These are phyloP conservation scores for Drosophila ananassae DNA, from an alignment of 1,140 invertebrate species.

Conservation along the genomic window DNA sequence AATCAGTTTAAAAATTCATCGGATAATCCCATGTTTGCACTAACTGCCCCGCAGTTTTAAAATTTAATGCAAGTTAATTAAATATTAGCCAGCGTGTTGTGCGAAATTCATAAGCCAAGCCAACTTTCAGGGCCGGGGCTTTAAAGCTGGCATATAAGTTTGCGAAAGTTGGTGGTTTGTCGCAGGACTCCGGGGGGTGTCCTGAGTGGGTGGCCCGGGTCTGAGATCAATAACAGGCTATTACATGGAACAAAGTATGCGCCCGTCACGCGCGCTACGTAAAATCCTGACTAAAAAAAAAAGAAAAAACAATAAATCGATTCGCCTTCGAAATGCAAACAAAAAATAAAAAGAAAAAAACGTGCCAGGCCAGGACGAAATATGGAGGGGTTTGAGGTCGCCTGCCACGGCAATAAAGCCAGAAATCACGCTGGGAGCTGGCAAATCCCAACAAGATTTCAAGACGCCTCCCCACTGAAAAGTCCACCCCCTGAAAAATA, in stretches of 20 bases:
- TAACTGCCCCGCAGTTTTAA: not conserved
- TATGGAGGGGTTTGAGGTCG: conserved; percentile 19
- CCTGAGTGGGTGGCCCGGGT: not conserved
- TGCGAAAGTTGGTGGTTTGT: conserved; percentile 1
- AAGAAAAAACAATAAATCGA: conserved; percentile 67
- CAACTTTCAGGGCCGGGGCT: not conserved
- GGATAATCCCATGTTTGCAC: not conserved
- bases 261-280: conserved; percentile 43
- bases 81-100: not conserved
- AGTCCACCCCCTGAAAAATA: conserved; percentile 38
- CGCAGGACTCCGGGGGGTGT: conserved; percentile 11
- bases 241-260: conserved; percentile 43
- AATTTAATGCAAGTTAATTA: conserved; percentile 4
- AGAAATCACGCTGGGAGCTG: conserved; percentile 72
- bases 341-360: conserved; percentile 9
- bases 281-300: conserved; percentile 16
- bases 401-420: conserved; percentile 45
- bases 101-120: not conserved
- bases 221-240: conserved; percentile 42
- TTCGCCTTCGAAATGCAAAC: conserved; percentile 38
- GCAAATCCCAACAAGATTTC: conserved; percentile 66
- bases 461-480: conserved; percentile 25
- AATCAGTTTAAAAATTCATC: not conserved
- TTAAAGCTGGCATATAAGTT: conserved; percentile 13
- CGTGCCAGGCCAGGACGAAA: conserved; percentile 12